Percentiles rank a stretch among this genome's conserved stretches.
Evolutionary conservation across 2,113 vertebrate species (phyloP).

Genomic region (Epinephelus moara): DNA sequence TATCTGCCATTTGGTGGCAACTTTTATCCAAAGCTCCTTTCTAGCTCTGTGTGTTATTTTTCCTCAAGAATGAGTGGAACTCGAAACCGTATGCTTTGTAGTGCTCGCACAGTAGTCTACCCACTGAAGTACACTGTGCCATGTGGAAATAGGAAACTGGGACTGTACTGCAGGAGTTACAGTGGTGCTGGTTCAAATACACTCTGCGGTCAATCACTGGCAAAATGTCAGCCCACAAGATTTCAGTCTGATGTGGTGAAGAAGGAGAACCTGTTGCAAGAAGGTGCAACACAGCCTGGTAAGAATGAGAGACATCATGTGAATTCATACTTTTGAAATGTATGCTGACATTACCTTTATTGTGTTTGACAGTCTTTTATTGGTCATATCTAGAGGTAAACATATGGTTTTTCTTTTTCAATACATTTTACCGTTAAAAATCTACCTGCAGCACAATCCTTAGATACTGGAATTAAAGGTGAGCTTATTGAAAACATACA

Average conservation of each 20-base stretch:
- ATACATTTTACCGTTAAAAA: too few relatives aligned
- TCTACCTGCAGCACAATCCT: too few relatives aligned
- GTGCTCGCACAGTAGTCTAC: background rate
- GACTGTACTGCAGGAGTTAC: slow-evolving; percentile 33
- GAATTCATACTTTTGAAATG: background rate
- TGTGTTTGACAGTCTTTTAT: too few relatives aligned
- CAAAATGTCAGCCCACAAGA: slow-evolving; percentile 25
- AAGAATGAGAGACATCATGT: slow-evolving; percentile 5
- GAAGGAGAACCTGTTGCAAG: slow-evolving; percentile 43
- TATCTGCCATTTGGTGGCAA: slow-evolving; percentile 2
- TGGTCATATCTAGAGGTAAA: too few relatives aligned
- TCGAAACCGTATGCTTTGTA: background rate
- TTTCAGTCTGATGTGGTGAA: background rate
- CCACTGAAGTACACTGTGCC: background rate
- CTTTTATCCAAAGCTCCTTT: slow-evolving; percentile 21
- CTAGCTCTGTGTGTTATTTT: background rate
- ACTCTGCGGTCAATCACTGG: slow-evolving; percentile 13
- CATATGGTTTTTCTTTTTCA: too few relatives aligned
- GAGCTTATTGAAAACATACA: too few relatives aligned
- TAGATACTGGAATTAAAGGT: too few relatives aligned
- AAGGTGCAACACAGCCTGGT: slow-evolving; percentile 62
- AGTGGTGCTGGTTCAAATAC: background rate
- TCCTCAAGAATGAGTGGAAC: background rate
- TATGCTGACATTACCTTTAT: too few relatives aligned
- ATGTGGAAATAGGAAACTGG: background rate